A percentile compares a stretch with the other conserved stretches of the same genome.
These are phyloP conservation scores for Aythya baeri DNA, from an alignment of 2,113 vertebrate genomes.

Conservation along the genomic window DNA sequence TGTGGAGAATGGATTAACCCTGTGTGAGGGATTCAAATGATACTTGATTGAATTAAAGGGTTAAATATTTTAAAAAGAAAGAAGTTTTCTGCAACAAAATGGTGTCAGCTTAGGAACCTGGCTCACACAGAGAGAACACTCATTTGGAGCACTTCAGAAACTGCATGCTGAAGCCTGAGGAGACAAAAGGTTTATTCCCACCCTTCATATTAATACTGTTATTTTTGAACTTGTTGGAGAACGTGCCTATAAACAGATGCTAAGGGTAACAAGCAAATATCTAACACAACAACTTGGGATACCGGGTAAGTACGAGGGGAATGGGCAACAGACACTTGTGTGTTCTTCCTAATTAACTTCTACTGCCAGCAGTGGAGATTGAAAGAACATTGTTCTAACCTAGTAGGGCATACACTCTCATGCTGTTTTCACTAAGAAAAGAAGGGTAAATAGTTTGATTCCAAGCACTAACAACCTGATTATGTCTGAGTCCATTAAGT, in stretches of 20 bases:
- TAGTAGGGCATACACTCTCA: too few relatives aligned
- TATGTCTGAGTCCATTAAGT: neutral
- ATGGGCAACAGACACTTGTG: neutral
- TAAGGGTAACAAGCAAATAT: neutral
- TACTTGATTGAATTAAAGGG: conserved; percentile 25
- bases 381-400: neutral
- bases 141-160: neutral
- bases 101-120: neutral
- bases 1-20: conserved; percentile 71
- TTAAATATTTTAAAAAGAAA: conserved; percentile 23
- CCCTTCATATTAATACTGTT: neutral
- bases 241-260: neutral
- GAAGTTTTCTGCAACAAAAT: neutral
- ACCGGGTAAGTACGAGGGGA: neutral
- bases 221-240: neutral
- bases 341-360: neutral
- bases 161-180: neutral
- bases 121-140: neutral
- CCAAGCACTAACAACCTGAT: neutral
- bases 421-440: neutral
- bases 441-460: neutral
- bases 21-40: neutral
- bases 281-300: neutral
- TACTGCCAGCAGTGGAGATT: rapidly evolving
- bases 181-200: neutral